A percentile compares a stretch with the other conserved stretches of the same genome.
These are phyloP conservation scores for Austrolebias charrua DNA, from an alignment of 2,797 vertebrate species.

Conservation along the genomic window DNA sequence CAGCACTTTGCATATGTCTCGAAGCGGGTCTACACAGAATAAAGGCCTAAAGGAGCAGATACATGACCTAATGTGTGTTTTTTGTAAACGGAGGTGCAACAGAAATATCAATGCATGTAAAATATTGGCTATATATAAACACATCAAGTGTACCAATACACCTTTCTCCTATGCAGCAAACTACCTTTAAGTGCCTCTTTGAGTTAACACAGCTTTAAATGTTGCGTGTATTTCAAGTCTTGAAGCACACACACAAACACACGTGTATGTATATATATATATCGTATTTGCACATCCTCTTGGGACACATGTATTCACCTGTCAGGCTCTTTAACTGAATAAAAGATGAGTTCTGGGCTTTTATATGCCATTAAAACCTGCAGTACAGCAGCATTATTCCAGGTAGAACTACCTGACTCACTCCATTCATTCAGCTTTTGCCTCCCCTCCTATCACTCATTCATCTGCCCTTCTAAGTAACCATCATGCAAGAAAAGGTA, in stretches of 20 bases:
- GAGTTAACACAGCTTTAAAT: slow-evolving; percentile 51
- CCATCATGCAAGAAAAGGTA: slow-evolving; percentile 73
- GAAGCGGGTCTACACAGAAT: slow-evolving; percentile 38
- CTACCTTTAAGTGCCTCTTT: slow-evolving; percentile 58
- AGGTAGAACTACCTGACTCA: slow-evolving; percentile 77
- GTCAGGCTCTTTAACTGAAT: slow-evolving; percentile 74
- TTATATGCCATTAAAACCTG: slow-evolving; percentile 81
- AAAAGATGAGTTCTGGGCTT: slow-evolving; percentile 80
- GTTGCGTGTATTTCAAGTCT: slow-evolving; percentile 60
- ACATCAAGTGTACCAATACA: slow-evolving; percentile 31
- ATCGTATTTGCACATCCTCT: slow-evolving; percentile 59
- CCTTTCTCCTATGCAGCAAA: slow-evolving; percentile 50
- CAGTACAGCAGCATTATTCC: slow-evolving; percentile 64
- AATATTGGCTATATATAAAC: slow-evolving; percentile 30
- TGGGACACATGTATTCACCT: slow-evolving; percentile 74
- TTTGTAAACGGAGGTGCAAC: slow-evolving; percentile 24
- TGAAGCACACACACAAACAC: slow-evolving; percentile 44
- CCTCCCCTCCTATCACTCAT: slow-evolving; percentile 58
- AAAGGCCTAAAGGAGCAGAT: slow-evolving; percentile 37
- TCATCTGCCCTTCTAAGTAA: slow-evolving; percentile 70
- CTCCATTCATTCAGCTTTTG: slow-evolving; percentile 50
- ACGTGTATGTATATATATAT: slow-evolving; percentile 22
- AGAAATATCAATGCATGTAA: slow-evolving; percentile 34
- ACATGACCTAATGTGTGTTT: neutral
- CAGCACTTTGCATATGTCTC: slow-evolving; percentile 30